Evolutionary conservation across 1,140 invertebrate genomes (phyloP).

Genomic region (Linepithema humile): DNA sequence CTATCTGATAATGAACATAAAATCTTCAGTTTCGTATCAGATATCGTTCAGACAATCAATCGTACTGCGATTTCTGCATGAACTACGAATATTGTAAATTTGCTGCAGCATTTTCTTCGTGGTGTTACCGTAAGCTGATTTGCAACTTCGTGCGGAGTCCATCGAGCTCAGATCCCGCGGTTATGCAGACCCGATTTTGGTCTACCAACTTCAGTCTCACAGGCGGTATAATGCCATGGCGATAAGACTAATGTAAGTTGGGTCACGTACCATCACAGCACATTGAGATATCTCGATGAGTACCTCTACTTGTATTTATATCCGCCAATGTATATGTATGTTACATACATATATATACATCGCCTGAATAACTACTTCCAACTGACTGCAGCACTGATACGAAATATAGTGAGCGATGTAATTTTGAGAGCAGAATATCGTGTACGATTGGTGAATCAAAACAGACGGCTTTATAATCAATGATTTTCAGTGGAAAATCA

Average conservation of each 20-base stretch:
- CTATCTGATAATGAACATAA: background rate
- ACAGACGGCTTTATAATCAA: background rate
- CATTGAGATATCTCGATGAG: conserved; percentile 63
- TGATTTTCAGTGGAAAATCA: background rate
- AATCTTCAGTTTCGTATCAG: background rate
- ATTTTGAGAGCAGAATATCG: background rate
- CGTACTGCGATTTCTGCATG: background rate
- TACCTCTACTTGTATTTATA: conserved; percentile 25
- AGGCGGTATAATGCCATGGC: conserved; percentile 28
- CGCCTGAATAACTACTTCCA: background rate
- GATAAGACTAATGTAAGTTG: conserved; percentile 70
- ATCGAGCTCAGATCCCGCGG: conserved; percentile 58
- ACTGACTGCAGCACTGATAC: background rate
- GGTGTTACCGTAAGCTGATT: conserved; percentile 49
- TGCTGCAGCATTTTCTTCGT: conserved; percentile 40
- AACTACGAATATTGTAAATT: conserved; percentile 33
- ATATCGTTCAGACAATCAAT: background rate
- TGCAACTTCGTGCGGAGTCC: conserved; percentile 39
- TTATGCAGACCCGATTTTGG: conserved; percentile 60
- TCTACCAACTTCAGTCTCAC: conserved; percentile 51
- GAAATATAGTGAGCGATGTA: background rate
- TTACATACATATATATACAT: background rate
- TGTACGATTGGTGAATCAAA: background rate
- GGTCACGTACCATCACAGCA: conserved; percentile 61
- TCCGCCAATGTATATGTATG: conserved; percentile 3